A percentile compares a stretch with the other conserved stretches of the same genome.
Conservation (phyloP, 2,113 vertebrate species). For the Sprattus sprattus region DNA sequence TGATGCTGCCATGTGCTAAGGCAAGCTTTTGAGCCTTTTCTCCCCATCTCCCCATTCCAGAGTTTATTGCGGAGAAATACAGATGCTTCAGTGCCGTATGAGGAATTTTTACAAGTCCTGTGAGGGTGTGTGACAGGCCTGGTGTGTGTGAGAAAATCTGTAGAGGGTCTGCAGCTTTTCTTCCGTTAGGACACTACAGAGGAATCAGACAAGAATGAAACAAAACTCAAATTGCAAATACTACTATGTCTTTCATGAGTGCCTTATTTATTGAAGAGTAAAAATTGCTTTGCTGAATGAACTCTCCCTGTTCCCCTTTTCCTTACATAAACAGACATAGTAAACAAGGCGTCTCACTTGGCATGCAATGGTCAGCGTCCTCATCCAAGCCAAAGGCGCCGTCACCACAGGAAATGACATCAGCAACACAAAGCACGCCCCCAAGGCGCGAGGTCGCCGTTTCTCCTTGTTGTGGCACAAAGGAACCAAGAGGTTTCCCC, state of each 20-base stretch:
- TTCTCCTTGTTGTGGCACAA: neutral
- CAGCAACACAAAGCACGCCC: neutral
- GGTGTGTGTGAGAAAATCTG: neutral
- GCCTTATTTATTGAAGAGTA: neutral
- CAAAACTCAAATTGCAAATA: neutral
- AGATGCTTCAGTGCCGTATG: neutral
- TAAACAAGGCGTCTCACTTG: neutral
- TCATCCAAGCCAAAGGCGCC: neutral
- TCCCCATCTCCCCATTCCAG: neutral
- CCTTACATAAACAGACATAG: neutral
- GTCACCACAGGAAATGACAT: conserved; percentile 9
- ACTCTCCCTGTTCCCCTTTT: neutral
- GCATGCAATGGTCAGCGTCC: neutral
- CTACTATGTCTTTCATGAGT: neutral
- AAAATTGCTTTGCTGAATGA: neutral
- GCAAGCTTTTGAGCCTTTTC: neutral
- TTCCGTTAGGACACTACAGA: neutral
- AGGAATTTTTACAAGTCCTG: neutral
- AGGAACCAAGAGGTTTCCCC: conserved; percentile 18
- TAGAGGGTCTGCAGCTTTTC: neutral
- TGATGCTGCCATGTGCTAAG: neutral
- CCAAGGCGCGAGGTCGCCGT: neutral
- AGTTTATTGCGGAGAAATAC: neutral
- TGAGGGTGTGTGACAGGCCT: neutral
- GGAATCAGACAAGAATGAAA: neutral